Conservation (phyloP, 2,797 vertebrate genomes). For the Acanthurus leucopareius region DNA sequence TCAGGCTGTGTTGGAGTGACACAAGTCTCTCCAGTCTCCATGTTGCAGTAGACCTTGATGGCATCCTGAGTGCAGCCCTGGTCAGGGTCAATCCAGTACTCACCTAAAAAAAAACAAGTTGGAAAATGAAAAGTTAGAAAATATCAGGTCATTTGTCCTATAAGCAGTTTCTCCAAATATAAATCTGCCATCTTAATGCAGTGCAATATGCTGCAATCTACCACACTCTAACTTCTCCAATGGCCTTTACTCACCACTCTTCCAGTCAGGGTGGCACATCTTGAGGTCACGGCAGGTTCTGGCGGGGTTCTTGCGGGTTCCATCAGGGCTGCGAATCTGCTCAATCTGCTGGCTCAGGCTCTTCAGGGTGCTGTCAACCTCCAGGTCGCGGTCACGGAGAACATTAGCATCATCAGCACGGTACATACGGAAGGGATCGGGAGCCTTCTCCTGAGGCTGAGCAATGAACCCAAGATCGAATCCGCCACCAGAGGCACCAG, state of each 20-base stretch:
- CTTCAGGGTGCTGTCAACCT: conserved; percentile 98
- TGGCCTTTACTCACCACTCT: conserved; percentile 89
- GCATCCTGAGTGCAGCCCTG: conserved; percentile 97
- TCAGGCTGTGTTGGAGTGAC: conserved; percentile 87
- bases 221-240: neutral
- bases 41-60: conserved; percentile 98
- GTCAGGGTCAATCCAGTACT: conserved; percentile 99
- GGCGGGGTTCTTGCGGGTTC: conserved; percentile 97
- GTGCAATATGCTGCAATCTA: neutral
- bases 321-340: conserved; percentile 97
- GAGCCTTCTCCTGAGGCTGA: conserved; percentile 95
- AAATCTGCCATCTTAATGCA: neutral
- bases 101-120: conserved; percentile 79
- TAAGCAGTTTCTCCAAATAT: neutral
- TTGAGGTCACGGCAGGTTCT: conserved; percentile 98
- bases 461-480: conserved; percentile 96
- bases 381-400: conserved; percentile 95
- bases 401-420: conserved; percentile 96
- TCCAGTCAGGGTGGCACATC: conserved; percentile 99
- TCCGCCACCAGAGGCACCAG: conserved; percentile 93
- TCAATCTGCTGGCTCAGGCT: conserved; percentile 98
- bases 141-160: neutral
- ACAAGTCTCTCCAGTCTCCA: conserved; percentile 97
- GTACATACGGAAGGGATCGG: conserved; percentile 93
- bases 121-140: neutral